Base-by-base conservation (phyloP, 2,888 invertebrate species). In the Chouioia cunea region DNA sequence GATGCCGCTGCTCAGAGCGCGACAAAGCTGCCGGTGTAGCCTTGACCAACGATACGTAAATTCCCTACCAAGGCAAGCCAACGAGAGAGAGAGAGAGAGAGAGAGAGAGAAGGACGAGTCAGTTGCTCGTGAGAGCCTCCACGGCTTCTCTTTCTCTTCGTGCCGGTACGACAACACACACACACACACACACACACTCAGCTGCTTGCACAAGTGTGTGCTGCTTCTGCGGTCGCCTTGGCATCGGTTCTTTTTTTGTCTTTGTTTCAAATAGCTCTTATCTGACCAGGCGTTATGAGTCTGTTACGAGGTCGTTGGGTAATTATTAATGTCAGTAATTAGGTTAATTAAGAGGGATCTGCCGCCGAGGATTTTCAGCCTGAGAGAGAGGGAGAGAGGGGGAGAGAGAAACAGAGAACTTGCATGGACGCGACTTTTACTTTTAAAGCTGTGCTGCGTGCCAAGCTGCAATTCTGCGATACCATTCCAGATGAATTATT, bases 1-100 rank as follows among this genome's bases (percentile, higher is more conserved):
- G n/a, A 47, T 22, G 8, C 12, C 16, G 10, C 18, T 22, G 10
- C 20, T n/a, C n/a, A n/a, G n/a, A 12, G 36, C 36, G 70, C 65
- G 70, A 65, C 70, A 70, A 63, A 70, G 70, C 59, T 48, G 58
- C 18, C 48, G n/a, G 22, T 43, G 36, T 71, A 76, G 76, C 77
- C 78, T 78, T 77, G 76, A 76, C 75, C 76, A 74, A 65, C 72
- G 74, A 75, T 75, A 76, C 76, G 75, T 71, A 77, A 76, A 77
- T 77, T 75, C 77, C 75, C 69, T 65, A 12, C 36, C 10, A 36
- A 10, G 6, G 10, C 4, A 10, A 36, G n/a, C 16, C 20, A 36
- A 18, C 22, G 53, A 53, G 23, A 22, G n/a, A 52, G n/a, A 52
- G 53, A 53, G 10, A 6, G 43, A 47, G 48, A n/a, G 57, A 36